Conservation (phyloP, 2,113 vertebrate species). For the Oophaga pumilio region DNA sequence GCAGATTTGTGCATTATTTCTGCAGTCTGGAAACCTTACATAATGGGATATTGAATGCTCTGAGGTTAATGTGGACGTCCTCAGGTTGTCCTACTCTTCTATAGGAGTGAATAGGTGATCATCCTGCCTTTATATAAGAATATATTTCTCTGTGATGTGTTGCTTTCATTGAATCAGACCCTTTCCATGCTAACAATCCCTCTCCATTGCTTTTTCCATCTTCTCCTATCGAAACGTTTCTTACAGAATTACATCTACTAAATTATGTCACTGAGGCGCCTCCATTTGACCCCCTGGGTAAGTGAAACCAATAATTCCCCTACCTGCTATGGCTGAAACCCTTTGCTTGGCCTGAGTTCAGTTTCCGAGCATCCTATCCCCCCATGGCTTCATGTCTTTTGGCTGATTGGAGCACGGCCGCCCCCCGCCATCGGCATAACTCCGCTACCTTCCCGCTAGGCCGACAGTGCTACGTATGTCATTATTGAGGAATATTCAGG, state of each 20-base stretch:
- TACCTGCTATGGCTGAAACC: slow-evolving; percentile 59
- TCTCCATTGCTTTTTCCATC: slow-evolving; percentile 62
- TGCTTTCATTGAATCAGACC: background rate
- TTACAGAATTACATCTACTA: slow-evolving; percentile 55
- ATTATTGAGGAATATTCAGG: slow-evolving; percentile 67
- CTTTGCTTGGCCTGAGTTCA: slow-evolving; percentile 60
- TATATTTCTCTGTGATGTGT: background rate
- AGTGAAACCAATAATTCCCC: slow-evolving; percentile 64
- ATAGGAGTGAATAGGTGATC: background rate
- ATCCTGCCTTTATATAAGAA: no score
- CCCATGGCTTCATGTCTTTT: slow-evolving; percentile 64
- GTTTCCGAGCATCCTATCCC: slow-evolving; percentile 57
- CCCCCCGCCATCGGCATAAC: slow-evolving; percentile 74
- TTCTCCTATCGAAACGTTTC: slow-evolving; percentile 62
- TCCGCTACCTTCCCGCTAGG: slow-evolving; percentile 72
- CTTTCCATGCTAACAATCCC: slow-evolving; percentile 63
- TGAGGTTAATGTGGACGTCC: background rate
- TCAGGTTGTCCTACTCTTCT: background rate
- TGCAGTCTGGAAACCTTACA: no score
- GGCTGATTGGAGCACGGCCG: slow-evolving; percentile 71
- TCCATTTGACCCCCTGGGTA: slow-evolving; percentile 63
- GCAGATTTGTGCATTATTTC: no score
- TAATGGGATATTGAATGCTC: no score
- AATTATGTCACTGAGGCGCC: slow-evolving; percentile 64
- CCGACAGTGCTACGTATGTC: slow-evolving; percentile 64